phyloP scores from a whole-genome alignment of 2,113 vertebrate species.

The Lophura nycthemera region DNA sequence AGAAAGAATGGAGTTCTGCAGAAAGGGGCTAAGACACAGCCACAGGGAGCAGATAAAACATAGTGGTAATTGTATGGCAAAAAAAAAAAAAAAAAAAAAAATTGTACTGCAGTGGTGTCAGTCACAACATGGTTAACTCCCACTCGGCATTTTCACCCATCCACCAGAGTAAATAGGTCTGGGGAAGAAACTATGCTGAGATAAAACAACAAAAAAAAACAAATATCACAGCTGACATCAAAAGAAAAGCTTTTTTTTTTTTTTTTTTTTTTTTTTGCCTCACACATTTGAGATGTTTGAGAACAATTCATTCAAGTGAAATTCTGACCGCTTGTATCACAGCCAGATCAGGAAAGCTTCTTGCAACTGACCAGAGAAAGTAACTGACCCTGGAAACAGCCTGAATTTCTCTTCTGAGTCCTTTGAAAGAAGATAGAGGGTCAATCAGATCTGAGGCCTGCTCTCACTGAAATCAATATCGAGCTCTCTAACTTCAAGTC shows the following conservation, averaged over 20 bases:
- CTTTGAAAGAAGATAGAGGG: not conserved
- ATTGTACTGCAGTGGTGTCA: not conserved
- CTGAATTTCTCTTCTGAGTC: not conserved
- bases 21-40: not conserved
- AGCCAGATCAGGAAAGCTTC: conserved; percentile 43
- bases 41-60: not conserved
- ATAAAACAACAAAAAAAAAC: not conserved
- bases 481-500: not conserved
- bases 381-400: not conserved
- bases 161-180: not conserved
- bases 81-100: not conserved
- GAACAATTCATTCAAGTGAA: conserved; percentile 43
- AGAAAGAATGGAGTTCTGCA: not conserved
- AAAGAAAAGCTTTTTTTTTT: not conserved
- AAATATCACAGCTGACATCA: not conserved
- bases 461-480: not conserved
- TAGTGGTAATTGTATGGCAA: not conserved
- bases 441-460: not conserved
- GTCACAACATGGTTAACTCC: not conserved
- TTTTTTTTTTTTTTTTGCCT: not conserved
- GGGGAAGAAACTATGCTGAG: not conserved
- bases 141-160: not conserved
- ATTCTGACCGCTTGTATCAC: not conserved
- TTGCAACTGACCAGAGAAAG: conserved; percentile 35
- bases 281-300: conserved; percentile 33